A percentile compares a stretch with the other conserved stretches of the same genome.
These are phyloP conservation scores for Sebastes paucispinis DNA, from an alignment of 2,797 vertebrate species.

Conservation along the genomic window DNA sequence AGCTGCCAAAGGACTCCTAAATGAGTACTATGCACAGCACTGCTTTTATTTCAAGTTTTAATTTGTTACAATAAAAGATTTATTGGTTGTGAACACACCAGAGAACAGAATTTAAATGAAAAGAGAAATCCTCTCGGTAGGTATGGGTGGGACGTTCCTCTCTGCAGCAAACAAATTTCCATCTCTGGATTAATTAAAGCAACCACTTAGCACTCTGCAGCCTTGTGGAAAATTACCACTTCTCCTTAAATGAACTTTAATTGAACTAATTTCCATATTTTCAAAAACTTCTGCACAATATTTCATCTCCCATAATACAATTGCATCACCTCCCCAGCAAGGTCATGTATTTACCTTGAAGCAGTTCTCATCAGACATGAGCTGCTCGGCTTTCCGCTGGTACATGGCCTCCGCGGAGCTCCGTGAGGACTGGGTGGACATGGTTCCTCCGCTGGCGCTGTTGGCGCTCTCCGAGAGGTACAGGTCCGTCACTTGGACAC, in stretches of 20 bases:
- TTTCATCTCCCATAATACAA: background rate
- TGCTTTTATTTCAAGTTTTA: background rate
- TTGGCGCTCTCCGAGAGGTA: conserved; percentile 90
- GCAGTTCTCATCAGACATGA: conserved; percentile 98
- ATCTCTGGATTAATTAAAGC: background rate
- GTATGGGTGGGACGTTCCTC: background rate
- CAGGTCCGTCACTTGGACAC: conserved; percentile 95
- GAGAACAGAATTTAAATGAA: no score
- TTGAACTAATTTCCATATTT: background rate
- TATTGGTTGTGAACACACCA: background rate
- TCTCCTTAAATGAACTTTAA: background rate
- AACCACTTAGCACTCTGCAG: background rate
- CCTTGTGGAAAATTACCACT: background rate
- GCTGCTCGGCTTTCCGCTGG: conserved; percentile 94
- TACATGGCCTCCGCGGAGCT: conserved; percentile 84
- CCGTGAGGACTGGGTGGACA: conserved; percentile 86
- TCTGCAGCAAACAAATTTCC: background rate
- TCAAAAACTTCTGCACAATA: background rate
- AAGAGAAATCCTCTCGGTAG: background rate
- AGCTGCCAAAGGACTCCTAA: background rate
- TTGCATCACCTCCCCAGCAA: background rate
- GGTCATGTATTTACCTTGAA: conserved; percentile 87
- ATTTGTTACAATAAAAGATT: background rate
- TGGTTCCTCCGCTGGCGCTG: conserved; percentile 87
- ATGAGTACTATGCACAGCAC: background rate